A percentile compares a stretch with the other conserved stretches of the same genome.
phyloP scores from a whole-genome alignment of 2,797 vertebrate species.

The Nannoperca australis region DNA sequence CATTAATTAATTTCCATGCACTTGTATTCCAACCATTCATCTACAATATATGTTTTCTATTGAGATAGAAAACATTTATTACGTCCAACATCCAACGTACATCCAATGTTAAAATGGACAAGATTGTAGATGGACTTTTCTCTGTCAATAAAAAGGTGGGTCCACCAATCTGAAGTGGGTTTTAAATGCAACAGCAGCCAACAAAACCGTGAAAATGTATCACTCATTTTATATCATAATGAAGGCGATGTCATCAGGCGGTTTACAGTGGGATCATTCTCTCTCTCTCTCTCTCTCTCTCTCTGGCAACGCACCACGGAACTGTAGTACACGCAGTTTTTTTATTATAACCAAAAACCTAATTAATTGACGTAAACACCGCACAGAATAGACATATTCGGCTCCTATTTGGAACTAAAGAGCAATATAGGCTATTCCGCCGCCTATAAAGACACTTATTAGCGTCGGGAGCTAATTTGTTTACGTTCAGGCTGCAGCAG shows the following conservation, averaged over 20 bases:
- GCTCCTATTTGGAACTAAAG: constrained; percentile 9
- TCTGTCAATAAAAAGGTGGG: neutral
- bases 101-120: neutral
- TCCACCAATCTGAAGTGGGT: neutral
- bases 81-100: neutral
- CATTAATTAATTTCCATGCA: neutral
- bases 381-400: neutral
- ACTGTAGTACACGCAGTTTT: constrained; percentile 4
- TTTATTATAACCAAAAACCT: constrained; percentile 1
- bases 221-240: neutral
- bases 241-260: neutral
- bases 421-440: constrained; percentile 56
- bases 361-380: constrained; percentile 46
- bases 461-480: constrained; percentile 77
- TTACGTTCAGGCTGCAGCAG: constrained; percentile 73
- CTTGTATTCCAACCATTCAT: neutral
- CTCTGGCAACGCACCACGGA: neutral
- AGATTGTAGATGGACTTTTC: neutral
- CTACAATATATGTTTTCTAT: neutral
- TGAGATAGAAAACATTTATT: constrained; percentile 4
- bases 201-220: constrained; percentile 6
- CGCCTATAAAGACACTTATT: constrained; percentile 56
- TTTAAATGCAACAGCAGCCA: neutral
- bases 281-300: neutral
- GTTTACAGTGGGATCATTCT: constrained; percentile 23